Evolutionary conservation across 2,888 invertebrate species (phyloP).

Genomic region (Gnatocerus cornutus): DNA sequence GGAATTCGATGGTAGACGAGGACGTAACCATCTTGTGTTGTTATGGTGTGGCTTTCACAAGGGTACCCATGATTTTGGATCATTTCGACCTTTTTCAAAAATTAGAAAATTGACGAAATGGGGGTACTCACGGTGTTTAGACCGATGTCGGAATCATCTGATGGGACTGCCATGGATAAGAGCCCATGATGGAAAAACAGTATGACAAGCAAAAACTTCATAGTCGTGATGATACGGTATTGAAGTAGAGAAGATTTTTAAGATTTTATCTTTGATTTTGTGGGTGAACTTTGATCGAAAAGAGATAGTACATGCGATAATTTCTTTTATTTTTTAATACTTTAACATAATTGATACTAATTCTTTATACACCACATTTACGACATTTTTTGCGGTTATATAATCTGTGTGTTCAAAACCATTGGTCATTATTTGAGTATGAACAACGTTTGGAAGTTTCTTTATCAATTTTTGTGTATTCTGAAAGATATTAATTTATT

Average conservation of each 20-base stretch:
- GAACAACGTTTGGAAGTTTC: slow-evolving; percentile 29
- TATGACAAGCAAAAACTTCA: too few species aligned
- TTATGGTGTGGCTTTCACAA: slow-evolving; percentile 65
- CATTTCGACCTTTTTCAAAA: slow-evolving; percentile 66
- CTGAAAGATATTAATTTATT: slow-evolving; percentile 1
- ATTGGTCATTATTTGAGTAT: not conserved
- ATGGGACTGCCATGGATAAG: too few species aligned
- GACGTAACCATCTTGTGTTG: slow-evolving; percentile 73
- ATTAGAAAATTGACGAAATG: too few species aligned
- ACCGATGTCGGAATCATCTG: too few species aligned
- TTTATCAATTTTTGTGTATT: slow-evolving; percentile 9
- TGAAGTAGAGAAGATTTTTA: too few species aligned
- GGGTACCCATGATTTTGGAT: slow-evolving; percentile 67
- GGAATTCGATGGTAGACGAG: slow-evolving; percentile 73
- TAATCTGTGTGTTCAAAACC: slow-evolving; percentile 37
- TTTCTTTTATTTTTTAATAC: too few species aligned
- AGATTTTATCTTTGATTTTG: too few species aligned
- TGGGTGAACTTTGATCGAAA: too few species aligned
- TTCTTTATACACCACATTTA: slow-evolving; percentile 26
- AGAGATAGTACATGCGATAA: too few species aligned
- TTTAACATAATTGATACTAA: slow-evolving; percentile 24
- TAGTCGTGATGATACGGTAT: too few species aligned
- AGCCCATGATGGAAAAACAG: too few species aligned
- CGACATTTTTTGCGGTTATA: slow-evolving; percentile 29
- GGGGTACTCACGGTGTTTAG: too few species aligned